Base-by-base conservation (phyloP, 2,113 vertebrate species). In the Mionectes macconnelli region DNA sequence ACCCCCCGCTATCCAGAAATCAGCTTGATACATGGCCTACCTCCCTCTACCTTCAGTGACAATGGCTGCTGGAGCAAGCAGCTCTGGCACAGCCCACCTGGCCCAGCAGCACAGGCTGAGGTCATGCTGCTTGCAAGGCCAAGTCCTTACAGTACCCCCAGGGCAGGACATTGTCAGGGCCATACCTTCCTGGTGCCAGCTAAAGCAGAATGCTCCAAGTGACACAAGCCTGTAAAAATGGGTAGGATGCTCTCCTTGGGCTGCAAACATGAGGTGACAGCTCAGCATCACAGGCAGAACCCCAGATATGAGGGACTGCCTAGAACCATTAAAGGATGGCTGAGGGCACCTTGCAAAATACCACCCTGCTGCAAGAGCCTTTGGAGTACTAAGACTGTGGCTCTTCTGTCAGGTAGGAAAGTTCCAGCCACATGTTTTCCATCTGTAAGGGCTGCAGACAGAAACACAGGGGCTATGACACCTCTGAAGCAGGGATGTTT, bases 241-340 rank as follows among this genome's bases (percentile, higher is more conserved):
- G 44, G n/a, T 45, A 49, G 50, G 50, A 53, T 40, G 39, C 55
- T 74, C 59, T 21, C 8, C 20, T 18, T 21, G 39, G 60, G 30
- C 27, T 42, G 47, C n/a, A 50, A 21, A 39, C 25, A 59, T 0
- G 0, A 66, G 47, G 42, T 37, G 33, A 80, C 45, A 55, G 50
- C 84, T 81, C 52, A 25, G 59, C 8, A 2, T 19, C 63, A 66
- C 25, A 40, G 16, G 30, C 76, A 44, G 25, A 6, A n/a, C 28
- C 44, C 11, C 50, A 45, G 63, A n/a, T 2, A 4, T 0, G 0
- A 78, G 52, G 25, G 30, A 52, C 60, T 42, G 27, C 22, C 63
- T 18, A 42, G n/a, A 31, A 75, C 33, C 35, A 42, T 10, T 19
- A 64, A 52, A 25, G 30, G 35, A 78, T 16, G 62, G 45, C 76